These are phyloP conservation scores for Nebria brevicollis DNA, from an alignment of 2,888 invertebrate genomes.

Conservation along the genomic window DNA sequence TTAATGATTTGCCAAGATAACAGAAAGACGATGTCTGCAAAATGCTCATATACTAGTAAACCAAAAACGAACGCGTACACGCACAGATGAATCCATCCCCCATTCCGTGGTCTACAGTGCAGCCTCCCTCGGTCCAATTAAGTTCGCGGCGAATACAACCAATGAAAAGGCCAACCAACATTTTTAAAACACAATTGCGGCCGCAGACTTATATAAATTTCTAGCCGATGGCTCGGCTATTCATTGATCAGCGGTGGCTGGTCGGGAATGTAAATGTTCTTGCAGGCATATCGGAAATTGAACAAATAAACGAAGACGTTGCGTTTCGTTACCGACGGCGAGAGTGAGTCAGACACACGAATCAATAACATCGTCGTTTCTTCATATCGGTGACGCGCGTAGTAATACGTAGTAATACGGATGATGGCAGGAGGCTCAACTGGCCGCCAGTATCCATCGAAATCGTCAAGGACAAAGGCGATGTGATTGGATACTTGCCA, in stretches of 20 bases:
- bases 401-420: not conserved
- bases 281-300: slow-evolving; percentile 37
- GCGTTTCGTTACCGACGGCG: slow-evolving; percentile 26
- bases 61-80: slow-evolving; percentile 3
- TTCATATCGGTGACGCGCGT: slow-evolving; percentile 32
- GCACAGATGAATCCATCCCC: not conserved
- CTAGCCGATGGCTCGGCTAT: not conserved
- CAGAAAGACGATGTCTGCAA: slow-evolving; percentile 11
- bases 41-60: slow-evolving; percentile 11
- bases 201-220: slow-evolving; percentile 4
- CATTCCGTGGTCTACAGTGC: slow-evolving; percentile 5
- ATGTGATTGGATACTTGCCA: slow-evolving; percentile 47
- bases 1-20: slow-evolving; percentile 36
- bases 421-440: slow-evolving; percentile 7
- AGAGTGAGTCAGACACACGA: slow-evolving; percentile 22
- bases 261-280: slow-evolving; percentile 31
- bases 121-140: slow-evolving; percentile 30
- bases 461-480: slow-evolving; percentile 44
- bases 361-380: slow-evolving; percentile 41
- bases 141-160: slow-evolving; percentile 9
- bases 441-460: slow-evolving; percentile 36
- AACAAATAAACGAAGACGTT: slow-evolving; percentile 42
- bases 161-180: not conserved
- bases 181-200: slow-evolving; percentile 1
- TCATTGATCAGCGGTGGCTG: slow-evolving; percentile 1